Evolutionary conservation across 1,140 invertebrate genomes (phyloP), one percentile per base, ranked within the genome.

Genomic region (Magallana angulata): DNA sequence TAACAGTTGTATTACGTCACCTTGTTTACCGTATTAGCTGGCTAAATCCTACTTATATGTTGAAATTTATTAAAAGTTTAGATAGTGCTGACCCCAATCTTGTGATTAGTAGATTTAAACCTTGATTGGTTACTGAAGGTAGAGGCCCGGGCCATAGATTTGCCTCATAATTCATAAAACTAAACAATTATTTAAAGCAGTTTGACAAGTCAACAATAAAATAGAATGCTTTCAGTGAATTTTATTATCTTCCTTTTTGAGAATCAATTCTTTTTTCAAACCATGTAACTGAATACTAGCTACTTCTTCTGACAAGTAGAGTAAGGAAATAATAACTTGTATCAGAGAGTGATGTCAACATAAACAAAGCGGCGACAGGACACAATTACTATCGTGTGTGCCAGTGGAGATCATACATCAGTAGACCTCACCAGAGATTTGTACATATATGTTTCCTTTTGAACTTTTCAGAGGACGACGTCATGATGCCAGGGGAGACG

Each of bases 391-490:
- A n/a, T 48, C 24, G 24, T 48, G 36, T 48, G 36, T 48, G 36
- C 36, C 5, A 48, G 1, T 48, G 36, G 36, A 48, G 36, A 4
- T 18, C 18, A 6, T 24, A 71, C 18, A 71, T 71, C 18, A 71
- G 1, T 30, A 30, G 18, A 76, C 68, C 68, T 30, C 30, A 76
- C 24, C 11, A 30, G 36, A 30, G 9, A 11, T 24, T 76, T 76
- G 2, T 76, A 76, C 24, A 30, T 18, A 76, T 18, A 76, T 62
- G 60, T 62, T 18, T 68, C 36, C 24, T 76, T 76, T 76, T 76
- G 68, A 76, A 76, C 24, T 76, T 76, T 76, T 11, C 68, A 76
- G 68, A 76, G 68, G 68, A 76, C 4, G 68, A 76, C 68, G 36
- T 76, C 9, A 76, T 76, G 68, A 76, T 76, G 68, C 36, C 68